phyloP scores from a whole-genome alignment of 2,888 invertebrate species.

The Pachydiplax longipennis region DNA sequence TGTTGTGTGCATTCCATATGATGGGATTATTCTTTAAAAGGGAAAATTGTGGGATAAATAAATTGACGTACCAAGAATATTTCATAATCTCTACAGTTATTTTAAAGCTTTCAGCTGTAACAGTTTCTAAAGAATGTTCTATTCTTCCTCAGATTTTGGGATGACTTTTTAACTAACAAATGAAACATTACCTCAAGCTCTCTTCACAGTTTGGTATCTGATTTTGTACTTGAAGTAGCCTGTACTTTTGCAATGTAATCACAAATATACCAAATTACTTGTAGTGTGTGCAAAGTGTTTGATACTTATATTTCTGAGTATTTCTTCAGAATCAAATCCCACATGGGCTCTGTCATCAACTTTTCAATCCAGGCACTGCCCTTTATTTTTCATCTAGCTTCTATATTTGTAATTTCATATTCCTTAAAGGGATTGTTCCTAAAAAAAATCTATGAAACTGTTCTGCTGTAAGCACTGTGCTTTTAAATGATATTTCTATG shows the following conservation, averaged over 20 bases:
- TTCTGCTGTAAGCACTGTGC: slow-evolving; percentile 44
- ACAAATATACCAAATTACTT: not conserved
- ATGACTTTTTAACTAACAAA: slow-evolving; percentile 20
- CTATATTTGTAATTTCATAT: slow-evolving; percentile 45
- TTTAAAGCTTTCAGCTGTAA: slow-evolving; percentile 41
- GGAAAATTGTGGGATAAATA: not conserved
- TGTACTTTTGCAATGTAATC: slow-evolving; percentile 30
- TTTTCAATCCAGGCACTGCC: slow-evolving; percentile 38
- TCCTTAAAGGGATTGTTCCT: slow-evolving; percentile 43
- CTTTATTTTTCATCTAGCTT: slow-evolving; percentile 36
- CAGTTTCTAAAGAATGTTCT: slow-evolving; percentile 28
- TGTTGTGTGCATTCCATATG: slow-evolving; percentile 43
- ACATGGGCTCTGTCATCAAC: slow-evolving; percentile 16
- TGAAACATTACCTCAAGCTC: slow-evolving; percentile 33
- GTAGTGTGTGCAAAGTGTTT: slow-evolving; percentile 25
- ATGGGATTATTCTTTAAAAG: slow-evolving; percentile 3
- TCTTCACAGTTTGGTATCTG: slow-evolving; percentile 22
- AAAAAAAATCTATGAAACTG: slow-evolving; percentile 40
- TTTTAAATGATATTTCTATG: slow-evolving; percentile 43
- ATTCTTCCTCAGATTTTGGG: slow-evolving; percentile 30
- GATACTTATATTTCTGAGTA: slow-evolving; percentile 29
- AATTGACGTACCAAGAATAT: slow-evolving; percentile 17
- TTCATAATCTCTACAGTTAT: slow-evolving; percentile 30
- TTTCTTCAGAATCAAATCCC: slow-evolving; percentile 32
- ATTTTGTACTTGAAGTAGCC: slow-evolving; percentile 24